A percentile compares a stretch with the other conserved stretches of the same genome.
These are phyloP conservation scores for Pectinophora gossypiella DNA, from an alignment of 1,140 invertebrate genomes.

Conservation along the genomic window DNA sequence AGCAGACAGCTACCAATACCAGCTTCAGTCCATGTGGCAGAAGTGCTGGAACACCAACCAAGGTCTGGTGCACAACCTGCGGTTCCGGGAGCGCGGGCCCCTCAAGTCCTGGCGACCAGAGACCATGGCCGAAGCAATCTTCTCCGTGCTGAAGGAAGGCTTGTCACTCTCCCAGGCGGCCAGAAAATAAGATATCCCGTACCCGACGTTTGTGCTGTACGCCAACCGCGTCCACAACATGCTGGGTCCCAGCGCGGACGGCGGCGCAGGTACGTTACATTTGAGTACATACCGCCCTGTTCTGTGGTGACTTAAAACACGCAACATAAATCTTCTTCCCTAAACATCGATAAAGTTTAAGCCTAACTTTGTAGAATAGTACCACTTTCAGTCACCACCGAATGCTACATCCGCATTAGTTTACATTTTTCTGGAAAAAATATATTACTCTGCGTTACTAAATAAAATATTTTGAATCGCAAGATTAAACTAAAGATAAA, in stretches of 20 bases:
- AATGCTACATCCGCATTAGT: neutral
- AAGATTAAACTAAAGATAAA: too few species aligned
- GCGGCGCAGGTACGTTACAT: slow-evolving; percentile 84
- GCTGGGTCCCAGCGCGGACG: slow-evolving; percentile 91
- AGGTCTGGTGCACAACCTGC: slow-evolving; percentile 89
- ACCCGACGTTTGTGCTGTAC: slow-evolving; percentile 95
- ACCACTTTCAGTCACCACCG: too few species aligned
- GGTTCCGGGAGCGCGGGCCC: slow-evolving; percentile 93
- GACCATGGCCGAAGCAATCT: slow-evolving; percentile 95
- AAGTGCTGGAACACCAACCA: slow-evolving; percentile 95
- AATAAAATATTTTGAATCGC: too few species aligned
- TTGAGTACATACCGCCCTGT: neutral
- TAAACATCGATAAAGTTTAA: too few species aligned
- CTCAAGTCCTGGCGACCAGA: slow-evolving; percentile 94
- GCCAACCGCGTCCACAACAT: slow-evolving; percentile 95
- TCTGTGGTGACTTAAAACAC: too few species aligned
- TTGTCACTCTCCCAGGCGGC: slow-evolving; percentile 91
- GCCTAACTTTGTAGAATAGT: too few species aligned
- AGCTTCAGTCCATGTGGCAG: slow-evolving; percentile 95
- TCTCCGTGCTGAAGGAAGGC: slow-evolving; percentile 93
- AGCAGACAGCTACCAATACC: slow-evolving; percentile 96
- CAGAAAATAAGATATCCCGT: slow-evolving; percentile 94
- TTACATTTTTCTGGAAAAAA: neutral
- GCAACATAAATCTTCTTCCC: too few species aligned
- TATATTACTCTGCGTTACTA: too few species aligned